Conservation (phyloP, 2,888 invertebrate species). For the Cosmorhoe ocellata region DNA sequence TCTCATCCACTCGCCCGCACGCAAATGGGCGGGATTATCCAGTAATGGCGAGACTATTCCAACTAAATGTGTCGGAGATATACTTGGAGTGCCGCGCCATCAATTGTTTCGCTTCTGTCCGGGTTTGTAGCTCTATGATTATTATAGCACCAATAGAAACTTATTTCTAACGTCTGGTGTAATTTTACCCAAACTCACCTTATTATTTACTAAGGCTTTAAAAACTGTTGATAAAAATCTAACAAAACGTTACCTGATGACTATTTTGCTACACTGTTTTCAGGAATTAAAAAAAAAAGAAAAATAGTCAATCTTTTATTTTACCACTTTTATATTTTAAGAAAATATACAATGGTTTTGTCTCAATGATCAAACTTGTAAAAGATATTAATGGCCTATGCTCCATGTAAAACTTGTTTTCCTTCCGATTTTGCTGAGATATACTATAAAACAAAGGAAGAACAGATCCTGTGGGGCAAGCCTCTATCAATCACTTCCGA, state of each 20-base stretch:
- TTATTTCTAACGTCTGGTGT: no score
- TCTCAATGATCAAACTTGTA: no score
- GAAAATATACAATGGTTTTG: no score
- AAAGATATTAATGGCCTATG: no score
- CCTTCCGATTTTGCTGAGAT: slow-evolving; percentile 23
- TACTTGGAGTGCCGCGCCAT: slow-evolving; percentile 39
- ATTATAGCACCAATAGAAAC: slow-evolving; percentile 5
- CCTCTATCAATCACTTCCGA: slow-evolving; percentile 72
- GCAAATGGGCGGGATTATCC: slow-evolving; percentile 64
- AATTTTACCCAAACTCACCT: no score
- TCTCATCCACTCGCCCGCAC: slow-evolving; percentile 39
- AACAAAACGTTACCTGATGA: no score
- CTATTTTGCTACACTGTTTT: no score
- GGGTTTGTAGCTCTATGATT: slow-evolving; percentile 21
- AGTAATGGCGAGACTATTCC: slow-evolving; percentile 66
- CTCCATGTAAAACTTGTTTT: slow-evolving; percentile 14
- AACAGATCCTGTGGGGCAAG: slow-evolving; percentile 54
- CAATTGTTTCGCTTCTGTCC: slow-evolving; percentile 41
- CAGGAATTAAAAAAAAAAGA: no score
- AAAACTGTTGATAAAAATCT: no score
- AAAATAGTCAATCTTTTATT: no score
- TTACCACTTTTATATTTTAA: no score
- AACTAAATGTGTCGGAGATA: slow-evolving; percentile 43
- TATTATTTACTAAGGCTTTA: no score
- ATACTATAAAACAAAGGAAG: slow-evolving; percentile 45